Evolutionary conservation across 2,797 vertebrate species (phyloP).

Genomic region (Lacerta agilis): DNA sequence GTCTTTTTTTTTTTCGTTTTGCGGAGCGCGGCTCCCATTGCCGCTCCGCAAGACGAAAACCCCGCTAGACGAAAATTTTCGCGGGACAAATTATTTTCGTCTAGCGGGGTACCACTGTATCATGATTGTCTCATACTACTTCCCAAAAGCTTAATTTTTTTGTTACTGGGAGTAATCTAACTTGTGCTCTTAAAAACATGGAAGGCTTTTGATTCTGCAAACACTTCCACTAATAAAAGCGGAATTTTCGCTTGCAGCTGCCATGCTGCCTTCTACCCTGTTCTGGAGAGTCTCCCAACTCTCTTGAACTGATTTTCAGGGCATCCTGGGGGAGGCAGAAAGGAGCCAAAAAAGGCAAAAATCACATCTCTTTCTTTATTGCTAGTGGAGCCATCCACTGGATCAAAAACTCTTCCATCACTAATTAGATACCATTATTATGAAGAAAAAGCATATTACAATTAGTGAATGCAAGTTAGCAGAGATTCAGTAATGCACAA

Average conservation of each 20-base stretch:
- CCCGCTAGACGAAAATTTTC: no score
- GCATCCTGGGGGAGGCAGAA: background rate
- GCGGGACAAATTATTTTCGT: no score
- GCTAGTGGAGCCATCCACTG: no score
- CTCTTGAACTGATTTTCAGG: background rate
- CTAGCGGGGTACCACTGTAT: no score
- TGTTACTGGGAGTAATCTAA: background rate
- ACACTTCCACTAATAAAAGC: background rate
- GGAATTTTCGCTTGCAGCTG: background rate
- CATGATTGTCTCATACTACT: constrained; percentile 36
- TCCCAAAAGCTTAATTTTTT: background rate
- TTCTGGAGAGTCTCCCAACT: background rate
- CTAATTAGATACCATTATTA: background rate
- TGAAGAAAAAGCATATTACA: constrained; percentile 12
- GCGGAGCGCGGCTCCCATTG: no score
- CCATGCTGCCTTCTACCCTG: background rate
- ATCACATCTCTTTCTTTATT: background rate
- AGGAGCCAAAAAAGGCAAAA: background rate
- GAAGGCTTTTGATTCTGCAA: background rate
- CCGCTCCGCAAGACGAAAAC: no score
- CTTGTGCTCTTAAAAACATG: background rate
- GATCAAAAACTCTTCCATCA: background rate
- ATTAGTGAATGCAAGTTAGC: background rate
- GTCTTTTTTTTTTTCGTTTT: no score
- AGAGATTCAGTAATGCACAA: constrained; percentile 18